Percentiles rank a stretch among this genome's conserved stretches.
Conservation (phyloP, 2,113 vertebrate genomes). For the Chelonoidis abingdonii region DNA sequence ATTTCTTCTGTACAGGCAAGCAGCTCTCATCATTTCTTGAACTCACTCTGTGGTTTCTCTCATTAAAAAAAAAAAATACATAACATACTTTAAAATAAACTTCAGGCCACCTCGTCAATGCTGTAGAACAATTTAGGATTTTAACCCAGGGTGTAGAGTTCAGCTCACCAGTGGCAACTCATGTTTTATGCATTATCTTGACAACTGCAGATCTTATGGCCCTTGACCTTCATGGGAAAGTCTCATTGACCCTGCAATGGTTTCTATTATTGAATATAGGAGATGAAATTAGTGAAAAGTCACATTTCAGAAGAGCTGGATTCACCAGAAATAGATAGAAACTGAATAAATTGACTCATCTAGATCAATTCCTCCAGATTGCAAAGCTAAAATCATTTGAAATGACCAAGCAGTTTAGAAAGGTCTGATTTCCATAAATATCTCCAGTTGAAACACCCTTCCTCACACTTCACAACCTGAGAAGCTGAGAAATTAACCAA, state of each 20-base stretch:
- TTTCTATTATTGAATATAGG: not conserved
- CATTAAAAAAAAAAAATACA: not conserved
- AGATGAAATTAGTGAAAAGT: not conserved
- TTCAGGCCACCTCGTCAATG: not conserved
- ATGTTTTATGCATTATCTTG: not conserved
- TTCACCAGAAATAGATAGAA: not conserved
- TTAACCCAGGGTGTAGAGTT: not conserved
- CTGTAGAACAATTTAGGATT: not conserved
- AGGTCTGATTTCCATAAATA: not conserved
- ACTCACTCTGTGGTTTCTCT: not conserved
- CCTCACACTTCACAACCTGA: not conserved
- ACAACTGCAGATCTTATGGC: not conserved
- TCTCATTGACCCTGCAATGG: not conserved
- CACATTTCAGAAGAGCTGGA: conserved; percentile 15
- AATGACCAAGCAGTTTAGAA: not conserved
- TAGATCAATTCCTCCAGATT: not conserved
- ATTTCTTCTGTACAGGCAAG: not conserved
- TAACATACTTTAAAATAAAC: not conserved
- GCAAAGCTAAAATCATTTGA: conserved; percentile 3
- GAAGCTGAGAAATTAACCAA: not conserved
- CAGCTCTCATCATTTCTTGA: not conserved
- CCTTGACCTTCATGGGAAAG: not conserved
- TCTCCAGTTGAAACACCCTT: not conserved
- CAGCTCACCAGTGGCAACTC: not conserved
- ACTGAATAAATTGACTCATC: not conserved